These are phyloP conservation scores for Leptarthrus brevirostris DNA, from an alignment of 2,888 invertebrate genomes.

Conservation along the genomic window DNA sequence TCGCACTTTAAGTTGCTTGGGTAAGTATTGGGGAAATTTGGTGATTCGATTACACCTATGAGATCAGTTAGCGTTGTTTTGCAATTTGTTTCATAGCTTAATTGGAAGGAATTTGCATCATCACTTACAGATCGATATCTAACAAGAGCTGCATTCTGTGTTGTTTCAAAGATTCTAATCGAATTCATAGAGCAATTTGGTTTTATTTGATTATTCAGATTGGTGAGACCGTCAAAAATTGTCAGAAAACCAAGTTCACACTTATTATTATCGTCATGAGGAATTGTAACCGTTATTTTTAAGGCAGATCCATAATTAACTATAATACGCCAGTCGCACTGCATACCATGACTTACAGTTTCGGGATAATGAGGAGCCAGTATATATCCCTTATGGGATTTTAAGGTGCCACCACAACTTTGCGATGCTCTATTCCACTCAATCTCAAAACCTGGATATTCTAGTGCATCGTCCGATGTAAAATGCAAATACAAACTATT, in stretches of 20 bases:
- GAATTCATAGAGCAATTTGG: not conserved
- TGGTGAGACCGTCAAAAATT: conserved; percentile 60
- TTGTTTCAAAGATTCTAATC: conserved; percentile 56
- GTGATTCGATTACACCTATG: conserved; percentile 86
- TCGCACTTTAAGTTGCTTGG: conserved; percentile 75
- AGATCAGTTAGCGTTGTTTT: conserved; percentile 55
- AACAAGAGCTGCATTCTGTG: conserved; percentile 59
- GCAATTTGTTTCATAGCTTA: conserved; percentile 61
- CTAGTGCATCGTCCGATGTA: conserved; percentile 75
- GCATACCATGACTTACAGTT: conserved; percentile 75
- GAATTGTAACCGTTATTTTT: conserved; percentile 71
- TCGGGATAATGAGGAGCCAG: conserved; percentile 88
- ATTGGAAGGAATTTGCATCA: conserved; percentile 56
- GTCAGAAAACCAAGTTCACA: conserved; percentile 75
- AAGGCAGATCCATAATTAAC: conserved; percentile 79
- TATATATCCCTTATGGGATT: conserved; percentile 78
- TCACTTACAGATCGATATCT: conserved; percentile 57
- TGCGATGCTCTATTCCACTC: conserved; percentile 74
- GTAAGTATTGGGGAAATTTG: conserved; percentile 83
- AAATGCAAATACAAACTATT: conserved; percentile 83
- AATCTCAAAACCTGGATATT: conserved; percentile 77
- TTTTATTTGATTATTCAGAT: conserved; percentile 54
- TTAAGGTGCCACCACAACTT: conserved; percentile 86
- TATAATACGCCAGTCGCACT: conserved; percentile 85
- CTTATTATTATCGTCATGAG: conserved; percentile 71